Conservation (phyloP, 2,797 vertebrate species). For the Cynopterus sphinx region DNA sequence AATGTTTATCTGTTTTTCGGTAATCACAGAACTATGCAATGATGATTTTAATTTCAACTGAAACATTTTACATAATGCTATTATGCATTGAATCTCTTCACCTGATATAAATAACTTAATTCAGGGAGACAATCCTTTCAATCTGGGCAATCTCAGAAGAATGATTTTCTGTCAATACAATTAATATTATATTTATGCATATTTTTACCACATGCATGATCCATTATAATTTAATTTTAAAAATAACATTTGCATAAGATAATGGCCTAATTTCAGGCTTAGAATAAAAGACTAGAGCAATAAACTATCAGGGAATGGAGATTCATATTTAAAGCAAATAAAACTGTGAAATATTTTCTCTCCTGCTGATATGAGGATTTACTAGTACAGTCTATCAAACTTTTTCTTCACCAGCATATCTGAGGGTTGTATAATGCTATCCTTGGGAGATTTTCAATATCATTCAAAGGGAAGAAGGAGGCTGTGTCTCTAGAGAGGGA, state of each 20-base stretch:
- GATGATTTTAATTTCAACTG: neutral
- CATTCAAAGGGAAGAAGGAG: neutral
- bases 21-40: neutral
- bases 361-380: neutral
- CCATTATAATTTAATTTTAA: slow-evolving; percentile 42
- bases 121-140: slow-evolving; percentile 50
- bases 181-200: slow-evolving; percentile 36
- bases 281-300: neutral
- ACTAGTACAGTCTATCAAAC: neutral
- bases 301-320: neutral
- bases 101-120: slow-evolving; percentile 54
- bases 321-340: neutral
- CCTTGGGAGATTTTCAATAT: neutral
- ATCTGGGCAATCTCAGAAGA: slow-evolving; percentile 53
- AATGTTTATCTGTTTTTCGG: neutral
- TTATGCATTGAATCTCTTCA: slow-evolving; percentile 30
- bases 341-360: neutral
- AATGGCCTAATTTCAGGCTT: neutral
- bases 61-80: slow-evolving; percentile 1
- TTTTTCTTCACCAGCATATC: neutral
- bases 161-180: neutral
- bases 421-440: neutral
- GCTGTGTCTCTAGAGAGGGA: neutral
- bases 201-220: neutral
- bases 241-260: neutral